Conservation (phyloP, 2,888 invertebrate species). For the Coenonympha glycerion region DNA sequence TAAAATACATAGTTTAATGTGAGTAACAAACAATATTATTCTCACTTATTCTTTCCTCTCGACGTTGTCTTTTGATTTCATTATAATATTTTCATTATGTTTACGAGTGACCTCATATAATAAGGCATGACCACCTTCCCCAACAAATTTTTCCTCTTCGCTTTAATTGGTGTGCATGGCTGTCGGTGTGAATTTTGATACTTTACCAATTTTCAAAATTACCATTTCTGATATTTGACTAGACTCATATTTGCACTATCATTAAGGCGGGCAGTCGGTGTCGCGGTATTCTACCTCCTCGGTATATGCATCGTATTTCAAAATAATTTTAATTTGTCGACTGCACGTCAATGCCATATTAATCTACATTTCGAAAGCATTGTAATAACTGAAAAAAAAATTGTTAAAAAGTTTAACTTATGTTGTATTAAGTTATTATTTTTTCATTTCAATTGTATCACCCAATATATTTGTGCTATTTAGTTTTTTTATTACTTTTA, state of each 20-base stretch:
- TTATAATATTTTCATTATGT: constrained; percentile 40
- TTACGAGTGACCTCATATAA: constrained; percentile 65
- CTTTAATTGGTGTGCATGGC: constrained; percentile 70
- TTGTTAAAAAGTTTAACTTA: constrained; percentile 13
- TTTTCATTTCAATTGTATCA: too few relatives aligned
- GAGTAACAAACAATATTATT: constrained; percentile 32
- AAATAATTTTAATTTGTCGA: constrained; percentile 38
- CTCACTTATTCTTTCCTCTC: constrained; percentile 43
- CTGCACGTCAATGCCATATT: constrained; percentile 56
- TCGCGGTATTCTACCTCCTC: constrained; percentile 18
- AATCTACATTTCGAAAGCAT: constrained; percentile 67
- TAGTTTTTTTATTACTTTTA: background rate
- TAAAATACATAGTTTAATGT: constrained; percentile 14
- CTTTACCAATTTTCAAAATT: constrained; percentile 43
- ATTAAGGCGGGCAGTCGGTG: constrained; percentile 60
- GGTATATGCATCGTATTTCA: constrained; percentile 4
- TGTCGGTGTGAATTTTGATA: constrained; percentile 47
- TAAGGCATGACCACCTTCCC: constrained; percentile 56
- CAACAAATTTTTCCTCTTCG: constrained; percentile 44
- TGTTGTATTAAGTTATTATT: constrained; percentile 14
- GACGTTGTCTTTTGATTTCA: constrained; percentile 44
- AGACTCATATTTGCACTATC: constrained; percentile 56
- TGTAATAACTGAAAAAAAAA: too few relatives aligned
- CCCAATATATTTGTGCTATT: background rate
- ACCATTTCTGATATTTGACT: constrained; percentile 44